These are phyloP conservation scores for Platanista minor DNA, from an alignment of 2,113 vertebrate genomes.

Conservation along the genomic window DNA sequence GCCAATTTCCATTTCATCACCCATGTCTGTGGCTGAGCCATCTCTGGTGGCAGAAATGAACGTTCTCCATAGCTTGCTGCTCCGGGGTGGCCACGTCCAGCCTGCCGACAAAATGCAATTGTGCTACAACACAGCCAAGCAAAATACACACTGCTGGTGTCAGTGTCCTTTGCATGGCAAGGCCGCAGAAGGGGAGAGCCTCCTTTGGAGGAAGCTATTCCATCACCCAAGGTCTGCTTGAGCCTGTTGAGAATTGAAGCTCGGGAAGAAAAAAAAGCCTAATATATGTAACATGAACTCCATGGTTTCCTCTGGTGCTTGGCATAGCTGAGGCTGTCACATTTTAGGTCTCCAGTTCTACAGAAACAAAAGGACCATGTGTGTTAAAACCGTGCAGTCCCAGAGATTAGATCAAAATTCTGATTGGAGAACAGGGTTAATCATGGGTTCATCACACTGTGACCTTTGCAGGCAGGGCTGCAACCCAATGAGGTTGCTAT, in stretches of 20 bases:
- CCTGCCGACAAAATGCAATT: constrained; percentile 50
- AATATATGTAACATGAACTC: constrained; percentile 56
- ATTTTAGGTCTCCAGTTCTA: constrained; percentile 47
- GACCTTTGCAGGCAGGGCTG: constrained; percentile 39
- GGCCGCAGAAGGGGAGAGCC: not conserved
- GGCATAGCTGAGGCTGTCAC: constrained; percentile 12
- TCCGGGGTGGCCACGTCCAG: constrained; percentile 62
- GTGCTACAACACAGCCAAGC: constrained; percentile 8
- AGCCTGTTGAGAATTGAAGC: constrained; percentile 22
- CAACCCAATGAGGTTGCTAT: constrained; percentile 1
- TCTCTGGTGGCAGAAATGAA: constrained; percentile 68
- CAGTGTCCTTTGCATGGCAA: not conserved
- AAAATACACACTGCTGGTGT: constrained; percentile 36
- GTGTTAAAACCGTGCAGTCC: constrained; percentile 3
- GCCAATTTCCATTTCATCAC: constrained; percentile 72
- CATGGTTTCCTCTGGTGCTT: constrained; percentile 44
- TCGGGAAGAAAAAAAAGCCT: not conserved
- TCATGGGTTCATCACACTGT: constrained; percentile 48
- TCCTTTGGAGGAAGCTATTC: constrained; percentile 34
- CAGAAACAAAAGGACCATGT: constrained; percentile 58
- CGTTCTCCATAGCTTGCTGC: constrained; percentile 48
- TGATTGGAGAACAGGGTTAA: constrained; percentile 62
- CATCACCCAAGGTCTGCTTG: constrained; percentile 15
- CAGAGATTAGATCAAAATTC: constrained; percentile 64
- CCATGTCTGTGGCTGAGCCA: constrained; percentile 56